Percentiles rank a stretch among this genome's conserved stretches.
These are phyloP conservation scores for Clepsis dumicolana DNA, from an alignment of 2,888 invertebrate species.

Conservation along the genomic window DNA sequence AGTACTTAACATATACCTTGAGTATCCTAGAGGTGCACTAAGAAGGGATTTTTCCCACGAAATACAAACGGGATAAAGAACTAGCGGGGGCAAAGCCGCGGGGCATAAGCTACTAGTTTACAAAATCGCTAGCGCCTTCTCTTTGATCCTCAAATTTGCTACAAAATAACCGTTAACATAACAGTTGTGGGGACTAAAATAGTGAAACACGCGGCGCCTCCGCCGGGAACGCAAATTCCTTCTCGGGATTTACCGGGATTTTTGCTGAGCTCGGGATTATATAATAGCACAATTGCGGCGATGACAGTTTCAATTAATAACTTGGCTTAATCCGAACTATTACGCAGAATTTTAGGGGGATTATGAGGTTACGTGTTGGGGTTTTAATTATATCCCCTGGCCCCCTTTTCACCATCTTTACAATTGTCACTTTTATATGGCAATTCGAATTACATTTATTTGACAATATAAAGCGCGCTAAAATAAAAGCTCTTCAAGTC, in stretches of 20 bases:
- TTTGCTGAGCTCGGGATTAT: slow-evolving; percentile 35
- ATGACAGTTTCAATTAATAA: slow-evolving; percentile 29
- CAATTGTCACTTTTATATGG: too few relatives aligned
- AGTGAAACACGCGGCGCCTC: slow-evolving; percentile 31
- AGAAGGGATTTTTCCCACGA: too few relatives aligned
- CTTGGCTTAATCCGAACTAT: not conserved
- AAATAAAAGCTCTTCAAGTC: too few relatives aligned
- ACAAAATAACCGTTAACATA: slow-evolving; percentile 37
- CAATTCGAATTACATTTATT: too few relatives aligned
- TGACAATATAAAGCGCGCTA: too few relatives aligned
- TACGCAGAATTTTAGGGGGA: not conserved
- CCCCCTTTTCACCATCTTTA: too few relatives aligned
- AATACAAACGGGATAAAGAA: too few relatives aligned
- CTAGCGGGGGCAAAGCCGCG: too few relatives aligned
- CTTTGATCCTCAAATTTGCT: not conserved
- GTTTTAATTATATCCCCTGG: not conserved
- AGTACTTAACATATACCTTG: too few relatives aligned
- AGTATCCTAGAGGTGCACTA: too few relatives aligned
- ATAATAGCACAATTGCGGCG: slow-evolving; percentile 20
- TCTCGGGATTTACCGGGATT: slow-evolving; percentile 32
- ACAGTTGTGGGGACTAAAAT: slow-evolving; percentile 38
- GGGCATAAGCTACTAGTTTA: too few relatives aligned
- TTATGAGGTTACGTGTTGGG: not conserved
- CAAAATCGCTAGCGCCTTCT: not conserved
- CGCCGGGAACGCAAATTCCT: slow-evolving; percentile 21